phyloP scores from a whole-genome alignment of 2,888 invertebrate species.

The Yponomeuta sedellus region DNA sequence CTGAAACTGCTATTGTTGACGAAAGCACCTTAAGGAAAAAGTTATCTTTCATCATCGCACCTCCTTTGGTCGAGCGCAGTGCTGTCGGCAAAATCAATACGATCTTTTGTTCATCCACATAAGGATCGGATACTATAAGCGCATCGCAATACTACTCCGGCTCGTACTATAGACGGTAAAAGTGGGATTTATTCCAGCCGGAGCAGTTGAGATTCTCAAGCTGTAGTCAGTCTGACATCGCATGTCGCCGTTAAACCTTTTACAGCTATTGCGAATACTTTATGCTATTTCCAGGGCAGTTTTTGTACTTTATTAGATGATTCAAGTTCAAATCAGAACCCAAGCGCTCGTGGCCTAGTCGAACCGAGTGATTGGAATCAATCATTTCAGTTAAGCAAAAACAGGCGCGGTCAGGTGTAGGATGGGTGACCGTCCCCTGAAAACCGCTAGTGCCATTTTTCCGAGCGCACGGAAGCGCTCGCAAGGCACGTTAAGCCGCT shows the following conservation, averaged over 20 bases:
- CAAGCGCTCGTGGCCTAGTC: too few relatives aligned
- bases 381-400: too few relatives aligned
- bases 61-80: constrained; percentile 27
- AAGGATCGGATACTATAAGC: constrained; percentile 53
- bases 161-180: constrained; percentile 48
- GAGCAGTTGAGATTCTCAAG: neutral
- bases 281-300: constrained; percentile 19
- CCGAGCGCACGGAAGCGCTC: too few relatives aligned
- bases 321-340: too few relatives aligned
- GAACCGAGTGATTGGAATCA: too few relatives aligned
- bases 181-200: constrained; percentile 26
- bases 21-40: too few relatives aligned
- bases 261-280: constrained; percentile 14
- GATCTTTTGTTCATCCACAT: constrained; percentile 63
- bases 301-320: neutral
- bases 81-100: constrained; percentile 61
- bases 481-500: too few relatives aligned
- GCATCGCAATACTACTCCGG: constrained; percentile 38
- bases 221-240: neutral
- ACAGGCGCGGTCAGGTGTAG: too few relatives aligned
- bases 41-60: constrained; percentile 27
- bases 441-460: too few relatives aligned
- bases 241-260: neutral
- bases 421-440: too few relatives aligned
- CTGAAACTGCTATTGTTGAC: too few relatives aligned